These are phyloP conservation scores for Gambusia yucatana DNA, from an alignment of 2,797 vertebrate species.

Conservation along the genomic window DNA sequence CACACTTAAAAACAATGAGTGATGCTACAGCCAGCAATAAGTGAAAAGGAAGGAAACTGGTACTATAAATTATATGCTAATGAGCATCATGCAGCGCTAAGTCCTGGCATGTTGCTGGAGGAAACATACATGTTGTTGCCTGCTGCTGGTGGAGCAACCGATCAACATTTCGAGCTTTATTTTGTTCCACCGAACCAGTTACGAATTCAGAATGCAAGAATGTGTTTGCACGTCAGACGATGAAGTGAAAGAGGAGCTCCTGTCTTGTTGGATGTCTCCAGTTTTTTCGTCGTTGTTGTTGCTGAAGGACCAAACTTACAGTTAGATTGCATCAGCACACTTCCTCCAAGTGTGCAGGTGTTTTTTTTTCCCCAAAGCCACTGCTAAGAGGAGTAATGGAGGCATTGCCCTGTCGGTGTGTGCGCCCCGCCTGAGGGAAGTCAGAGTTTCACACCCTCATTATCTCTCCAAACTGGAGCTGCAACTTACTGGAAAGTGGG, in stretches of 20 bases:
- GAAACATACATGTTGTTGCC: not conserved
- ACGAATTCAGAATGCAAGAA: not conserved
- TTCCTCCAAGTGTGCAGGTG: not conserved
- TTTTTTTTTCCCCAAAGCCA: conserved; percentile 10
- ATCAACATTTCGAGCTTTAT: not conserved
- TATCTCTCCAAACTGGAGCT: conserved; percentile 28
- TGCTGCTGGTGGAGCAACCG: not conserved
- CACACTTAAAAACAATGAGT: not conserved
- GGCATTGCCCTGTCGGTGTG: conserved; percentile 11
- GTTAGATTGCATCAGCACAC: conserved; percentile 33
- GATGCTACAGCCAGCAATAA: not conserved
- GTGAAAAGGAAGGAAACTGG: not conserved
- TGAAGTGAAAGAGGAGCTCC: conserved; percentile 12
- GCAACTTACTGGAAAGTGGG: conserved; percentile 39
- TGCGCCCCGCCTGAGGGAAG: not conserved
- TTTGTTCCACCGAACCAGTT: not conserved
- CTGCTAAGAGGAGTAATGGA: conserved; percentile 28
- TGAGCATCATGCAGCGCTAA: conserved; percentile 8
- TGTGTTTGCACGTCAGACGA: conserved; percentile 35
- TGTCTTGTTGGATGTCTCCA: conserved; percentile 8
- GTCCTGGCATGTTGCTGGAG: not conserved
- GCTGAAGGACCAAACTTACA: conserved; percentile 31
- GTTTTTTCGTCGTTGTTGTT: not conserved
- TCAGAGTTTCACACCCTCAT: conserved; percentile 34
- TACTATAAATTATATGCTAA: not conserved